Evolutionary conservation across 2,888 invertebrate genomes (phyloP).

Genomic region (Erebia ligea): DNA sequence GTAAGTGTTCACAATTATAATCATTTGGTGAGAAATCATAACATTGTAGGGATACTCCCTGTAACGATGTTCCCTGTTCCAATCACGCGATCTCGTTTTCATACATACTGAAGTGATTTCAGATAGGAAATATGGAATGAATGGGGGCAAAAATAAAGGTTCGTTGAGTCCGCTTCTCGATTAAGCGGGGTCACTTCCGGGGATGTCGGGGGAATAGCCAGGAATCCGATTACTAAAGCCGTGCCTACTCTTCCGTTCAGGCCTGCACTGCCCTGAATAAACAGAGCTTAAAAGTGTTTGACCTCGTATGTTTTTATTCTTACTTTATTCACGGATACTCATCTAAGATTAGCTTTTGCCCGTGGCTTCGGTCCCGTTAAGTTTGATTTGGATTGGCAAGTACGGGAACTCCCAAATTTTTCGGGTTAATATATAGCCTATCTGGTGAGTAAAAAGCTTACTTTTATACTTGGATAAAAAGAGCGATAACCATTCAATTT

Average conservation of each 20-base stretch:
- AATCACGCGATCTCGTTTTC: constrained; percentile 17
- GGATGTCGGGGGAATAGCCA: constrained; percentile 57
- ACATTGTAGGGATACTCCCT: background rate
- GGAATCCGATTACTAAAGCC: constrained; percentile 68
- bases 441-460: too few species aligned
- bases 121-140: constrained; percentile 44
- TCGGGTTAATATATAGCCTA: too few species aligned
- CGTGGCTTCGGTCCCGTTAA: background rate
- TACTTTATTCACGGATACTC: background rate
- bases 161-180: constrained; percentile 66
- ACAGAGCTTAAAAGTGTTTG: constrained; percentile 27
- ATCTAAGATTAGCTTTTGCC: background rate
- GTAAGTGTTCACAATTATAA: too few species aligned
- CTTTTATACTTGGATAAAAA: too few species aligned
- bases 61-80: background rate
- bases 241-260: constrained; percentile 57
- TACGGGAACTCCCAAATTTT: too few species aligned
- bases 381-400: background rate
- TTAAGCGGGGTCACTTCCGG: constrained; percentile 73
- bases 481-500: background rate
- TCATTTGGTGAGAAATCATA: background rate
- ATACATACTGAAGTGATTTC: constrained; percentile 25
- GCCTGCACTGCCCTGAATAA: constrained; percentile 30
- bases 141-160: constrained; percentile 56
- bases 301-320: constrained; percentile 15